Conservation (phyloP, 2,797 vertebrate genomes). For the Onychomys torridus region DNA sequence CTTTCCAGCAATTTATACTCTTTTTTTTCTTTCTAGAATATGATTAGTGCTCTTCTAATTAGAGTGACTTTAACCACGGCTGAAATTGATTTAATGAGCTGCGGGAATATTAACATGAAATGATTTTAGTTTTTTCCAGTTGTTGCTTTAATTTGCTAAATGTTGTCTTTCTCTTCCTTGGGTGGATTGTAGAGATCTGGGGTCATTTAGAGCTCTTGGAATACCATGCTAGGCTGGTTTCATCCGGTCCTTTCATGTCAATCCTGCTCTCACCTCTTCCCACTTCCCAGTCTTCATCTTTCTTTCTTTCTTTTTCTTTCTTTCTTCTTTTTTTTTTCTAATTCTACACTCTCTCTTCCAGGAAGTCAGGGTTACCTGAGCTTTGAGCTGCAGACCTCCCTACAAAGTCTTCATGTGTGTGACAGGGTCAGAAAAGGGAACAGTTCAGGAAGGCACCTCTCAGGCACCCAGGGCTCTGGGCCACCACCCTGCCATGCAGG, state of each 20-base stretch:
- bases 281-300: accelerated
- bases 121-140: neutral
- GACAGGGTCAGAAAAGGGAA: accelerated
- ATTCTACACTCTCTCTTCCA: neutral
- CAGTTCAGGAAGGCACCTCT: neutral
- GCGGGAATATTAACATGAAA: neutral
- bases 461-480: accelerated
- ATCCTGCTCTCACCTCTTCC: accelerated
- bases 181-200: neutral
- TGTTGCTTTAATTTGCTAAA: neutral
- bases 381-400: no score
- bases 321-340: no score
- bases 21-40: neutral
- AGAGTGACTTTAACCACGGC: neutral
- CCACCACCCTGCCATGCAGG: accelerated
- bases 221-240: neutral
- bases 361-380: neutral
- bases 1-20: neutral
- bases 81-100: neutral
- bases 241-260: accelerated
- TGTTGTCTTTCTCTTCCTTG: neutral
- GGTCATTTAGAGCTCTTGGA: neutral
- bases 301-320: no score
- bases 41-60: neutral
- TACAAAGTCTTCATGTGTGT: neutral